phyloP scores from a whole-genome alignment of 92 coral and sea anemone species.

The Paramuricea clavata region DNA sequence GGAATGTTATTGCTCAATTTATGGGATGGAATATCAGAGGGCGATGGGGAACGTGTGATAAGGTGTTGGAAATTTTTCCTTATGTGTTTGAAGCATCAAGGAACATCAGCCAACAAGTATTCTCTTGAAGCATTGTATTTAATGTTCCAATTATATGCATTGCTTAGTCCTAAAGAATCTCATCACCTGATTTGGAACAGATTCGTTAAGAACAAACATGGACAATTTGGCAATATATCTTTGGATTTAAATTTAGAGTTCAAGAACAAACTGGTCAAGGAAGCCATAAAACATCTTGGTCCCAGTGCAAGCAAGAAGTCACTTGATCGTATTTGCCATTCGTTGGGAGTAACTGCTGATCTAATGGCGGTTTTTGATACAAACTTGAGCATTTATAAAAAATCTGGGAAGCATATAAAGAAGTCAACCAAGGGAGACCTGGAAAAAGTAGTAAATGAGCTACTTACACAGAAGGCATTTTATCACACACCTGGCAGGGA shows the following conservation, averaged over 20 bases:
- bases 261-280: constrained; percentile 29
- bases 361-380: constrained; percentile 68
- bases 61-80: constrained; percentile 19
- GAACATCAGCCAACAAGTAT: constrained; percentile 17
- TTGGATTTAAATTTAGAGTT: constrained; percentile 46
- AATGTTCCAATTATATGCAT: constrained; percentile 6
- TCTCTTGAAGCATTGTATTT: constrained; percentile 15
- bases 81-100: background rate
- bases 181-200: constrained; percentile 54
- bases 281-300: constrained; percentile 77
- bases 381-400: constrained; percentile 59
- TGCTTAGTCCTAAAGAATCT: constrained; percentile 7
- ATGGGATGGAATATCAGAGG: constrained; percentile 34
- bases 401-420: constrained; percentile 75
- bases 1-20: constrained; percentile 74
- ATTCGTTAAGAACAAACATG: constrained; percentile 42
- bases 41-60: constrained; percentile 27
- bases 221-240: constrained; percentile 52
- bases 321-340: constrained; percentile 74
- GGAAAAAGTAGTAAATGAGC: constrained; percentile 67
- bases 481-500: constrained; percentile 69
- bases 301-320: constrained; percentile 74
- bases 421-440: constrained; percentile 70
- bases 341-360: constrained; percentile 67
- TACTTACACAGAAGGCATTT: constrained; percentile 66